Evolutionary conservation across 2,113 vertebrate genomes (phyloP).

Genomic region (Brachyhypopomus gauderio): DNA sequence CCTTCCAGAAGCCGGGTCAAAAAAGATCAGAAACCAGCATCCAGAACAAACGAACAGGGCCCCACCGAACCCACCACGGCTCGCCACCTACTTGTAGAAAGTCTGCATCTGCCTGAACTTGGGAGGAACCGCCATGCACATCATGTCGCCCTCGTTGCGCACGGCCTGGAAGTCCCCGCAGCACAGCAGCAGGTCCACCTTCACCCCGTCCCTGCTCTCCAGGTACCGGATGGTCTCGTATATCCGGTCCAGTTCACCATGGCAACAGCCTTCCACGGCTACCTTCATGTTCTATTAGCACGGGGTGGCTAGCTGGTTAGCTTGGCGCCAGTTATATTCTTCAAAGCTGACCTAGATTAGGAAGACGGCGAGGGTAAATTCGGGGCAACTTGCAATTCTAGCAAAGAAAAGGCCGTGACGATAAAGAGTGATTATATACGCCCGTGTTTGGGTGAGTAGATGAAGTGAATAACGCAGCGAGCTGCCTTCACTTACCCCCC

Average conservation of each 20-base stretch:
- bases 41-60: background rate
- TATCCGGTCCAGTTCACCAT: constrained; percentile 93
- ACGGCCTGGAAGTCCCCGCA: constrained; percentile 97
- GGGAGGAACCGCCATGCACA: constrained; percentile 91
- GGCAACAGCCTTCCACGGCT: constrained; percentile 93
- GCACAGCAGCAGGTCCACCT: constrained; percentile 84
- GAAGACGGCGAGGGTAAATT: no score
- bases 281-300: constrained; percentile 82
- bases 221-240: constrained; percentile 89
- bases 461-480: no score
- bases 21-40: constrained; percentile 7
- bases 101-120: constrained; percentile 96
- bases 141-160: constrained; percentile 91
- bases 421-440: constrained; percentile 7
- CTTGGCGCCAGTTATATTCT: background rate
- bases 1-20: constrained; percentile 64
- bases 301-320: background rate
- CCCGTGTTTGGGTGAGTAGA: constrained; percentile 34
- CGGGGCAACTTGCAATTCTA: background rate
- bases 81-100: constrained; percentile 87
- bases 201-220: constrained; percentile 80
- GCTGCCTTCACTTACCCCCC: no score
- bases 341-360: background rate
- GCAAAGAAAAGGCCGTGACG: background rate
- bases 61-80: background rate